Evolutionary conservation across 2,797 vertebrate genomes (phyloP).

Genomic region (Malurus splendens): DNA sequence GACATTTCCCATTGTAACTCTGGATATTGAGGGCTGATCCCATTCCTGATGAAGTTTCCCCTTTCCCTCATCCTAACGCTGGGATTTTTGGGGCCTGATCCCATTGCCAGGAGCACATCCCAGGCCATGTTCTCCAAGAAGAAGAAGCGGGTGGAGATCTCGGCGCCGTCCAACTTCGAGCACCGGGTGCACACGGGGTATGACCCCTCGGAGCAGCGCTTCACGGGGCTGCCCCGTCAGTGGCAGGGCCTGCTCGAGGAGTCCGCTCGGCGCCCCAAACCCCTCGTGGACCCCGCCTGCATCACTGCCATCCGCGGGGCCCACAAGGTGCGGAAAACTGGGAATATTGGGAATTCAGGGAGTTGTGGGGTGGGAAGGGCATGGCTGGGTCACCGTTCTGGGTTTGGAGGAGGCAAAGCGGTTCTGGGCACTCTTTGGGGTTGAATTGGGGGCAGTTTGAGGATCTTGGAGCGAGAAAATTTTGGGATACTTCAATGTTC

Average conservation of each 20-base stretch:
- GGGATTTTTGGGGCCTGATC: accelerated
- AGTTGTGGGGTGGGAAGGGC: accelerated
- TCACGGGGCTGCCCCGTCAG: slow-evolving; percentile 89
- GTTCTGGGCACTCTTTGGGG: too few species aligned
- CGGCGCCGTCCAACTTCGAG: slow-evolving; percentile 92
- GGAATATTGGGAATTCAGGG: accelerated
- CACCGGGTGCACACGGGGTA: slow-evolving; percentile 94
- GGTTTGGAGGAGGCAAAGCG: too few species aligned
- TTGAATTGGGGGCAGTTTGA: accelerated
- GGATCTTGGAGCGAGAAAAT: neutral
- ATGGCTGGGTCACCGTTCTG: accelerated
- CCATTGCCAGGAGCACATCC: neutral
- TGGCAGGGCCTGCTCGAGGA: slow-evolving; percentile 97
- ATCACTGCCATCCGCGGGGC: slow-evolving; percentile 85
- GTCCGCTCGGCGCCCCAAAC: slow-evolving; percentile 89
- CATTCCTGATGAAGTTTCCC: too few species aligned
- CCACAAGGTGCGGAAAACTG: slow-evolving; percentile 74
- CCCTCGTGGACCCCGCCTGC: slow-evolving; percentile 84
- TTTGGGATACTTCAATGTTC: accelerated
- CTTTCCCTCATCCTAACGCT: accelerated
- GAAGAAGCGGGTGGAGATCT: slow-evolving; percentile 93
- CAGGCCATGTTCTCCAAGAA: slow-evolving; percentile 90
- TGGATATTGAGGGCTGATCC: accelerated
- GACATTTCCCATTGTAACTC: too few species aligned
- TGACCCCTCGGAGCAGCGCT: slow-evolving; percentile 90